A percentile compares a stretch with the other conserved stretches of the same genome.
Evolutionary conservation across 1,140 invertebrate genomes (phyloP).

Genomic region (Drosophila seguyi): DNA sequence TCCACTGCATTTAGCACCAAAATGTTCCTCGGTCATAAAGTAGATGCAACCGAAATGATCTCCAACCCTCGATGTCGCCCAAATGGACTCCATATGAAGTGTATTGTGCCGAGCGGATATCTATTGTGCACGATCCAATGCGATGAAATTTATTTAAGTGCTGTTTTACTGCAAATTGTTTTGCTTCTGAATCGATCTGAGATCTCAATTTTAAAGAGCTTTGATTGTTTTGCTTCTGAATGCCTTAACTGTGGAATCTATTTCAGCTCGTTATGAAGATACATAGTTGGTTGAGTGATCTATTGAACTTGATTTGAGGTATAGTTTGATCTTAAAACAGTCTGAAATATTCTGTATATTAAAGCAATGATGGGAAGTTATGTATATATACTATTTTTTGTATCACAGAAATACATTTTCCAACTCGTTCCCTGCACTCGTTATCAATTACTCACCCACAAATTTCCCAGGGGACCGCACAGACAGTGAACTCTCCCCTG

Average conservation of each 20-base stretch:
- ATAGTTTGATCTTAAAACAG: not conserved
- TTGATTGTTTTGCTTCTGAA: slow-evolving; percentile 59
- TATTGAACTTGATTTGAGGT: not conserved
- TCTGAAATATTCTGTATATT: not conserved
- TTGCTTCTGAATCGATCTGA: slow-evolving; percentile 54
- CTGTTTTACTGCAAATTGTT: slow-evolving; percentile 77
- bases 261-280: slow-evolving; percentile 19
- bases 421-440: slow-evolving; percentile 13
- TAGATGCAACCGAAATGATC: slow-evolving; percentile 33
- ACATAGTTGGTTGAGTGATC: slow-evolving; percentile 15
- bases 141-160: slow-evolving; percentile 41
- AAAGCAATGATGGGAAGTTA: not conserved
- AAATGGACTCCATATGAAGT: slow-evolving; percentile 36
- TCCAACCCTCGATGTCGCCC: slow-evolving; percentile 42
- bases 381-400: not conserved
- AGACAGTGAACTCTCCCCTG: slow-evolving; percentile 25
- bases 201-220: slow-evolving; percentile 26
- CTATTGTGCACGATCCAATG: slow-evolving; percentile 50
- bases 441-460: slow-evolving; percentile 38
- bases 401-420: not conserved
- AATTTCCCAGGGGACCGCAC: slow-evolving; percentile 63
- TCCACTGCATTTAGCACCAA: slow-evolving; percentile 40
- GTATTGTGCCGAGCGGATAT: slow-evolving; percentile 45
- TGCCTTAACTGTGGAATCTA: slow-evolving; percentile 30
- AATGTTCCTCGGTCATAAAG: slow-evolving; percentile 51